Evolutionary conservation across 1,140 invertebrate species (phyloP).

Genomic region (Habropoda laboriosa): DNA sequence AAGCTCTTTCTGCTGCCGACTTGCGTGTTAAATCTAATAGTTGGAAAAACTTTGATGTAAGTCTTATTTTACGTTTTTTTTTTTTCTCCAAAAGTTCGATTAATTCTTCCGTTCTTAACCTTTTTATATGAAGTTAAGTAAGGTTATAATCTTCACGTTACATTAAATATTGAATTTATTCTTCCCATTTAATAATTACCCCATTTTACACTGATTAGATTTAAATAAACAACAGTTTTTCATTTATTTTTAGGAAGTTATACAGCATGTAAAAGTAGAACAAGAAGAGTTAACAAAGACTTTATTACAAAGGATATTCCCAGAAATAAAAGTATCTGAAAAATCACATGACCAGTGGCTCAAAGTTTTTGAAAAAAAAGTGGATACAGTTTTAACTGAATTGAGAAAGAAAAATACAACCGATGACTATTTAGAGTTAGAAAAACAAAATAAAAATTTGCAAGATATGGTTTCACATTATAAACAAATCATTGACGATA

Average conservation of each 20-base stretch:
- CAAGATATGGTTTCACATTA: constrained; percentile 87
- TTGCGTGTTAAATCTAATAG: constrained; percentile 71
- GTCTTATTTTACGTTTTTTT: constrained; percentile 67
- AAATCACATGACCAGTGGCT: constrained; percentile 82
- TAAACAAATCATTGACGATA: constrained; percentile 88
- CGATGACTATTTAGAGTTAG: constrained; percentile 74
- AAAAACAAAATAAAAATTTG: constrained; percentile 84
- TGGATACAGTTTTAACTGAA: constrained; percentile 65
- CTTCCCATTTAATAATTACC: not conserved
- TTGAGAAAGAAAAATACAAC: constrained; percentile 59
- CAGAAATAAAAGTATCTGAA: constrained; percentile 81
- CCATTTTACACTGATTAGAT: not conserved
- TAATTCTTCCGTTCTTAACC: not conserved
- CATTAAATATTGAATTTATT: not conserved
- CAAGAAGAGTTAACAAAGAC: constrained; percentile 83
- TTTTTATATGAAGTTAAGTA: not conserved
- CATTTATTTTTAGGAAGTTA: constrained; percentile 78
- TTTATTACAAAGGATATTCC: constrained; percentile 84
- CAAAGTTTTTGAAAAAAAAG: constrained; percentile 81
- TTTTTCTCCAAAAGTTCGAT: constrained; percentile 12
- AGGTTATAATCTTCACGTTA: not conserved
- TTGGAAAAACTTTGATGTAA: constrained; percentile 81
- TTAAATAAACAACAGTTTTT: not conserved
- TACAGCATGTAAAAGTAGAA: constrained; percentile 80
- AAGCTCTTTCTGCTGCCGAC: constrained; percentile 90